A percentile compares a stretch with the other conserved stretches of the same genome.
phyloP scores from a whole-genome alignment of 1,140 invertebrate species.

The Charaxes varanes region DNA sequence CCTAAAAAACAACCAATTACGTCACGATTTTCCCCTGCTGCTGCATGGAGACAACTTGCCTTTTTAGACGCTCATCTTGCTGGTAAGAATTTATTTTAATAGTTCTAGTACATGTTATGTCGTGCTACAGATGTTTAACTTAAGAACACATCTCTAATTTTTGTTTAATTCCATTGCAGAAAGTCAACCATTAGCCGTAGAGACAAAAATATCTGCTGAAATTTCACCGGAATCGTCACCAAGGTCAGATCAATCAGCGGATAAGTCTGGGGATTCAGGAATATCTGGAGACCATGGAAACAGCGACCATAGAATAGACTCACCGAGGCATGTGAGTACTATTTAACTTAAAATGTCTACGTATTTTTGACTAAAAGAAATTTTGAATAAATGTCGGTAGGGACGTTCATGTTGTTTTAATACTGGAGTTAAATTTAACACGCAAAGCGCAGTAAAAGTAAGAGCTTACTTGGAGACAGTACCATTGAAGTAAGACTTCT shows the following conservation, averaged over 20 bases:
- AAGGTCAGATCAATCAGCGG: conserved; percentile 63
- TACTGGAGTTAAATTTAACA: too few species aligned
- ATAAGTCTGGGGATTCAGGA: conserved; percentile 86
- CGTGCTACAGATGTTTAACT: too few species aligned
- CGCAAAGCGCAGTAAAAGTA: too few species aligned
- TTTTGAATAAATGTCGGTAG: too few species aligned
- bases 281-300: conserved; percentile 81
- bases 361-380: too few species aligned
- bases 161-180: conserved; percentile 30
- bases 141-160: too few species aligned
- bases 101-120: too few species aligned
- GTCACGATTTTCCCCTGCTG: conserved; percentile 85
- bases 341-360: too few species aligned
- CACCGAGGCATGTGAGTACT: conserved; percentile 48
- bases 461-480: not conserved
- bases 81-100: conserved; percentile 23
- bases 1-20: conserved; percentile 85
- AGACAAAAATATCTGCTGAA: conserved; percentile 51
- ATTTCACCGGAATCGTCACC: conserved; percentile 53
- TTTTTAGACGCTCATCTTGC: conserved; percentile 47
- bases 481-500: conserved; percentile 1
- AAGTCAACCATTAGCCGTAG: conserved; percentile 50
- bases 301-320: conserved; percentile 57
- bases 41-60: conserved; percentile 86
- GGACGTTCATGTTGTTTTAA: too few species aligned